These are phyloP conservation scores for Alligator mississippiensis DNA, from an alignment of 2,113 vertebrate genomes.

Conservation along the genomic window DNA sequence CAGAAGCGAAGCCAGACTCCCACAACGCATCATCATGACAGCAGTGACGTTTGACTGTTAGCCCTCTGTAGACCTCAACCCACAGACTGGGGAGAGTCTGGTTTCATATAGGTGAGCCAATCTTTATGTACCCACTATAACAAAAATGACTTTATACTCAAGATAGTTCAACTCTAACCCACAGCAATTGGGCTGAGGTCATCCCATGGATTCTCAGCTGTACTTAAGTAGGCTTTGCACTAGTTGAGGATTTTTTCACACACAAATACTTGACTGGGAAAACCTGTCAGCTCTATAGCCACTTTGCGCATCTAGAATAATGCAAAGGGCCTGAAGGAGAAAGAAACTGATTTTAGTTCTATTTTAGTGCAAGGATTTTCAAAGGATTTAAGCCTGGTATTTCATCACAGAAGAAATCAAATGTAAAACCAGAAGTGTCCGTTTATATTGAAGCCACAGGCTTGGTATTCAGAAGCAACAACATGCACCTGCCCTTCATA, in stretches of 20 bases:
- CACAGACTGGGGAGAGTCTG: background rate
- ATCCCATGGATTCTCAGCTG: background rate
- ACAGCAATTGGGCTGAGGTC: background rate
- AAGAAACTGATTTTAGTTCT: background rate
- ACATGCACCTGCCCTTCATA: background rate
- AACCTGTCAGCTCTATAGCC: slow-evolving; percentile 16
- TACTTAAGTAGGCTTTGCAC: background rate
- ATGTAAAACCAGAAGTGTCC: background rate
- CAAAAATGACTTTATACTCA: background rate
- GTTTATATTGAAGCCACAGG: background rate
- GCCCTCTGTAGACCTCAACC: background rate
- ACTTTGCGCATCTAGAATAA: background rate
- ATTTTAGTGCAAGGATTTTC: background rate
- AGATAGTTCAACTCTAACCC: background rate
- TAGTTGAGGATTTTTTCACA: background rate
- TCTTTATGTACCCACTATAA: background rate
- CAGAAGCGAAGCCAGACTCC: background rate
- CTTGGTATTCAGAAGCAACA: background rate
- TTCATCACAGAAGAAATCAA: background rate
- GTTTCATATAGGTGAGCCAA: background rate
- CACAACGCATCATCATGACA: background rate
- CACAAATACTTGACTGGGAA: background rate
- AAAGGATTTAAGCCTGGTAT: background rate
- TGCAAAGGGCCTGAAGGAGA: background rate
- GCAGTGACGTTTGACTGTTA: background rate